Evolutionary conservation across 1,140 invertebrate genomes (phyloP), one percentile per base, ranked within the genome.

Genomic region (Odontomachus brunneus): DNA sequence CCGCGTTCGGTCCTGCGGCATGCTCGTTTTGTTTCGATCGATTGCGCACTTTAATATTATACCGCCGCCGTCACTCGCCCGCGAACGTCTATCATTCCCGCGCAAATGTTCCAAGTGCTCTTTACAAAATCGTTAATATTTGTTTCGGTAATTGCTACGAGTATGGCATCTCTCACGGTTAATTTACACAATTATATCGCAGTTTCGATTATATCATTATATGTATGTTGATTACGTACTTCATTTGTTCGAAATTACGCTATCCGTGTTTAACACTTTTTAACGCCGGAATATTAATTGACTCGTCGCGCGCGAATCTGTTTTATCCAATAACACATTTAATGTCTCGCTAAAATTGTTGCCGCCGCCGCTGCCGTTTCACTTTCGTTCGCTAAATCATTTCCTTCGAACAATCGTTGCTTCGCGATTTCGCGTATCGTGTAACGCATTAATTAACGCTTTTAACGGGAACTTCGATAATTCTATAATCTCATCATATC

Each of bases 261-360:
- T 80, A 80, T 80, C 75, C 75, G 75, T 80, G 66, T 80, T 80
- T 80, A 80, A 69, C 49, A 80, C 75, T 80, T 80, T 80, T 80
- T 80, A 80, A 24, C 75, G 65, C 75, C 22, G 65, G 51, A 29
- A 80, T 80, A 80, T 69, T 80, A 69, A 80, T 80, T 80, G 75
- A 67, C 65, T 69, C 75, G 33, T 80, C 75, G 38, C 38, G 38
- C 38, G 33, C 38, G 75, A 80, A 80, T 80, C 75, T 57, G 75
- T 80, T 80, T 80, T 51, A 80, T 80, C 75, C 75, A 80, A 80
- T 80, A 80, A 80, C 75, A 80, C 75, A 80, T 80, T 80, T 80
- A 69, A 80, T 57, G 66, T 80, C 29, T 71, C 65, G 65, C 75
- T 65, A 71, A 80, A 80, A 80, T 80, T 80, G 57, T 51, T 7